Conservation (phyloP, 2,797 vertebrate genomes). For the Sebastes nivosus region DNA sequence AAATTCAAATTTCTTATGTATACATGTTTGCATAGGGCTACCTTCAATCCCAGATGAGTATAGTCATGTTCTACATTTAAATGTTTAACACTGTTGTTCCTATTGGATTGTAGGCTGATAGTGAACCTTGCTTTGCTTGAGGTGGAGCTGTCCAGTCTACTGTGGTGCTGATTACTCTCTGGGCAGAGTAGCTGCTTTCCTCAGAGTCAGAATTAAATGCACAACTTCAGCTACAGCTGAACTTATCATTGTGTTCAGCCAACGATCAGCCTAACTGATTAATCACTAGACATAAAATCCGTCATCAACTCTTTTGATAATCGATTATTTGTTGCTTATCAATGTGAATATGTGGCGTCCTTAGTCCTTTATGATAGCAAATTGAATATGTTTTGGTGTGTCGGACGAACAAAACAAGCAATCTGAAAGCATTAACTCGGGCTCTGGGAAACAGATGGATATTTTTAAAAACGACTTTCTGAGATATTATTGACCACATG, state of each 20-base stretch:
- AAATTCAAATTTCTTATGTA: neutral
- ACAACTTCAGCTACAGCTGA: neutral
- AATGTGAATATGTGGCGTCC: too few species aligned
- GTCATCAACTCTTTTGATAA: neutral
- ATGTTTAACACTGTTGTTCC: neutral
- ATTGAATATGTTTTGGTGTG: too few species aligned
- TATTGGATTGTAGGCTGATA: neutral
- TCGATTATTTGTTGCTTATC: neutral
- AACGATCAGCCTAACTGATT: neutral
- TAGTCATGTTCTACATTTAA: neutral
- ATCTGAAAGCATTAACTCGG: too few species aligned
- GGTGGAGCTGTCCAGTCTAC: constrained; percentile 15
- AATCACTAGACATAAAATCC: neutral
- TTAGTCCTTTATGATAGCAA: too few species aligned
- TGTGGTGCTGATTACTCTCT: constrained; percentile 29
- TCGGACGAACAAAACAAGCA: too few species aligned
- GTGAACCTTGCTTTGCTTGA: neutral
- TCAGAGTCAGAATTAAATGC: neutral
- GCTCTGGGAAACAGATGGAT: too few species aligned
- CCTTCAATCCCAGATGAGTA: neutral
- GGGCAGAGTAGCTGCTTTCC: neutral
- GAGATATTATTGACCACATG: too few species aligned
- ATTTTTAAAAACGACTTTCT: too few species aligned
- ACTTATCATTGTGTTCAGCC: neutral
- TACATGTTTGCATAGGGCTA: neutral